Evolutionary conservation across 2,113 vertebrate species (phyloP), one percentile per base, ranked within the genome.

Genomic region (Nyctereutes procyonoides): DNA sequence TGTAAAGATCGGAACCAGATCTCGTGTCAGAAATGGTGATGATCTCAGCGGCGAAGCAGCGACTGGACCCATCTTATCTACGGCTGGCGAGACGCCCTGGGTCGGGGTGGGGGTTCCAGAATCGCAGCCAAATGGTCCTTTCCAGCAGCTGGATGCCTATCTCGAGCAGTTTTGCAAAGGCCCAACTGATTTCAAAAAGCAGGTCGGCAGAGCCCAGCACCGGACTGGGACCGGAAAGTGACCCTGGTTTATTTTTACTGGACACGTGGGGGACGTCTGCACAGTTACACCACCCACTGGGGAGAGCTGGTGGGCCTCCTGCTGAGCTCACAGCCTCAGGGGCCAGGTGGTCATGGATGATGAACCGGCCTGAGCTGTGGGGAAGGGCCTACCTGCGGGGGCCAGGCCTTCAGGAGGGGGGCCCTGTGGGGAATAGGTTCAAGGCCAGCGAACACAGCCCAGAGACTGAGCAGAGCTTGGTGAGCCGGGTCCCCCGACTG

Each of bases 391-490:
- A 8, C 13, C 5, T 7, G 53, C 11, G 19, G 51, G 24, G 5
- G 10, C 28, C 11, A 13, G 30, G 71, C 38, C 24, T 4, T 63
- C 8, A 14, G 10, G 16, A 9, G 28, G 11, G 10, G 26, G 77
- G n/a, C 24, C 2, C 43, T 7, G 0, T 65, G 16, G 51, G 20
- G 48, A 16, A 0, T 3, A 1, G 24, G 55, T 26, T 32, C 58
- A 22, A 38, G 71, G 43, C 71, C 58, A 43, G 12, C 14, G 48
- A 30, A 30, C 88, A 65, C 9, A 5, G 22, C 48, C 16, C 24
- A 24, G 74, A n/a, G 2, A 2, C 13, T 3, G 12, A 32, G 17
- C 43, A 17, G n/a, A 4, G 32, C 56, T 0, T 30, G 48, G 26
- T 3, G 65, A 19, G 63, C 63, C 8, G 1, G 3, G 53, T 3